Percentiles rank a stretch among this genome's conserved stretches.
phyloP scores from a whole-genome alignment of 2,888 invertebrate genomes.

The Galerucella nymphaeae region DNA sequence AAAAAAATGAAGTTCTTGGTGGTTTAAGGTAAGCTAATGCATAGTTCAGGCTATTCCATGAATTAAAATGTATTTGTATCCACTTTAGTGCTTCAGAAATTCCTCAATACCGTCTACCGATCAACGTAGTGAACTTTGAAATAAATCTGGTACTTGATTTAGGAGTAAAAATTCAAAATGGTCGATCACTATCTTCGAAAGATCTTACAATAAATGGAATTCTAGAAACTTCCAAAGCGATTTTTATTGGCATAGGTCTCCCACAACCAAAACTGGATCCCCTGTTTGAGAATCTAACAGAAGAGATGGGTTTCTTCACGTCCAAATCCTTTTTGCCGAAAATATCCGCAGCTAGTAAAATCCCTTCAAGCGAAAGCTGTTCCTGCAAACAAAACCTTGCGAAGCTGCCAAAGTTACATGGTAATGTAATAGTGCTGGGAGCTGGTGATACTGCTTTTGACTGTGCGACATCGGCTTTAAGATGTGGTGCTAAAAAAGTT shows the following conservation, averaged over 20 bases:
- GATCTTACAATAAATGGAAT: slow-evolving; percentile 83
- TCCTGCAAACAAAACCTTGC: slow-evolving; percentile 73
- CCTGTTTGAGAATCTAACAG: slow-evolving; percentile 79
- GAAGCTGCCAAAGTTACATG: slow-evolving; percentile 75
- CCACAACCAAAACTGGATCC: slow-evolving; percentile 88
- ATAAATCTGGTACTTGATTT: slow-evolving; percentile 90
- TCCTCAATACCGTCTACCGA: slow-evolving; percentile 96
- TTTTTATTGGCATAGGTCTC: slow-evolving; percentile 89
- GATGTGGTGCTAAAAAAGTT: slow-evolving; percentile 94
- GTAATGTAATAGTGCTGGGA: slow-evolving; percentile 89
- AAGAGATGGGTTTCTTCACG: slow-evolving; percentile 90
- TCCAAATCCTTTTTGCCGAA: slow-evolving; percentile 93
- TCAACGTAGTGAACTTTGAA: slow-evolving; percentile 93
- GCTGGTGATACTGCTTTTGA: slow-evolving; percentile 99
- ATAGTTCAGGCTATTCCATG: too few relatives aligned
- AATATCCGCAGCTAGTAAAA: slow-evolving; percentile 89
- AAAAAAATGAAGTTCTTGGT: slow-evolving; percentile 87
- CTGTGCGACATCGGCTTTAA: slow-evolving; percentile 95
- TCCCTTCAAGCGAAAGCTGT: slow-evolving; percentile 69
- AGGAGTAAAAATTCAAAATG: slow-evolving; percentile 88
- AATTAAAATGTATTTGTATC: slow-evolving; percentile 21
- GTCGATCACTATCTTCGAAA: slow-evolving; percentile 75
- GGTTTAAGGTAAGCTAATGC: slow-evolving; percentile 78
- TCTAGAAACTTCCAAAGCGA: slow-evolving; percentile 77
- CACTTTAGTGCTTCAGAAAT: slow-evolving; percentile 89